Evolutionary conservation across 2,797 vertebrate genomes (phyloP), one percentile per base, ranked within the genome.

Genomic region (Spea hammondii): DNA sequence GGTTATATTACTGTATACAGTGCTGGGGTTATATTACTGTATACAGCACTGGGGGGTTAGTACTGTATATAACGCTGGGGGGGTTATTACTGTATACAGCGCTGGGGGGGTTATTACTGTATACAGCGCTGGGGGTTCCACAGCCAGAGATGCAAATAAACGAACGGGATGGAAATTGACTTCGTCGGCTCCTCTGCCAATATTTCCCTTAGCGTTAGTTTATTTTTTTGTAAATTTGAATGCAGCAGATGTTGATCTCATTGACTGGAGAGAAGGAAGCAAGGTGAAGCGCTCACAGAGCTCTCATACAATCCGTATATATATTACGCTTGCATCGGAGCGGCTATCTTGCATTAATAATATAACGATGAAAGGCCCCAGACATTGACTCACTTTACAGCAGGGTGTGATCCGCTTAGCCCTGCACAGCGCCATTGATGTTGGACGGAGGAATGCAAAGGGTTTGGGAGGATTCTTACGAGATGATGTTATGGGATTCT

Each of bases 401-500:
- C 5, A 67, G 46, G 65, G 65, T 49, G 65, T 49, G 64, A 65
- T 45, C 46, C 47, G 5, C 46, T 17, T 17, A 17, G 17, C 17
- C 17, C 17, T 17, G 17, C 17, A 17, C 17, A 17, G 17, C 17
- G 17, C 11, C 8, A 9, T 8, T 59, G 10, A 5, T 10, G 7
- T 47, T 17, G 64, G 64, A 12, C 10, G 10, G 55, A 57, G 55
- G 55, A 57, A 13, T 57, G 10, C 55, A 57, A 5, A 49, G 5
- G 46, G 46, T 4, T 48, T 12, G 4, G 46, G 45, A 47, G 45
- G 44, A 46, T 45, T 7, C 11, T 65, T 45, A 65, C 13, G 11
- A 13, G 1, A 17, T 74, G 72, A 65, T 8, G 72, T 74, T 74
- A 74, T 65, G 72, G 59, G 72, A 74, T 50, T 48, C 8, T 55